phyloP scores from a whole-genome alignment of 2,888 invertebrate species.

The Sesia bembeciformis region DNA sequence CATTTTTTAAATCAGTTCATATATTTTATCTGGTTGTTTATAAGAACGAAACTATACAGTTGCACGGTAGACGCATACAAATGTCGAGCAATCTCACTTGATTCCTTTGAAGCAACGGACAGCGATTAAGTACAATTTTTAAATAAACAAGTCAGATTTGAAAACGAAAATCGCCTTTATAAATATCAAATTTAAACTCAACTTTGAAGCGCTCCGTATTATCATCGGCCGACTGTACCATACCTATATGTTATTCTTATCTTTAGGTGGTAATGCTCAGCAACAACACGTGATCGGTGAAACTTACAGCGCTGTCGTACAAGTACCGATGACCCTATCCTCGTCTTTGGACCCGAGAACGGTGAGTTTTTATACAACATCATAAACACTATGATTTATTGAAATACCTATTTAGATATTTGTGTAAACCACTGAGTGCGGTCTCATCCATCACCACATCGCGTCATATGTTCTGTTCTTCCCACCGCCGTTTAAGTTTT shows the following conservation, averaged over 20 bases:
- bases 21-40: no score
- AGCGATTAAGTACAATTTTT: background rate
- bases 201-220: no score
- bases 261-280: constrained; percentile 34
- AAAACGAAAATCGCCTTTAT: background rate
- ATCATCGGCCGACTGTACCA: background rate
- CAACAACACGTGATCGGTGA: constrained; percentile 63
- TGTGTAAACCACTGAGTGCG: no score
- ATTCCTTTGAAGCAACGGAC: no score
- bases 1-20: no score
- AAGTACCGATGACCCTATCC: constrained; percentile 80
- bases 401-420: background rate
- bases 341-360: constrained; percentile 82
- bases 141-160: background rate
- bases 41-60: no score
- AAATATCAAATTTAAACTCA: background rate
- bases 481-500: no score
- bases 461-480: no score
- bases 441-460: no score
- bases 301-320: constrained; percentile 65
- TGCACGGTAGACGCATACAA: no score
- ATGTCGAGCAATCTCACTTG: no score
- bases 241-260: background rate
- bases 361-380: constrained; percentile 19
- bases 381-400: background rate